Conservation (phyloP, 2,113 vertebrate genomes). For the Pyrgilauda ruficollis region DNA sequence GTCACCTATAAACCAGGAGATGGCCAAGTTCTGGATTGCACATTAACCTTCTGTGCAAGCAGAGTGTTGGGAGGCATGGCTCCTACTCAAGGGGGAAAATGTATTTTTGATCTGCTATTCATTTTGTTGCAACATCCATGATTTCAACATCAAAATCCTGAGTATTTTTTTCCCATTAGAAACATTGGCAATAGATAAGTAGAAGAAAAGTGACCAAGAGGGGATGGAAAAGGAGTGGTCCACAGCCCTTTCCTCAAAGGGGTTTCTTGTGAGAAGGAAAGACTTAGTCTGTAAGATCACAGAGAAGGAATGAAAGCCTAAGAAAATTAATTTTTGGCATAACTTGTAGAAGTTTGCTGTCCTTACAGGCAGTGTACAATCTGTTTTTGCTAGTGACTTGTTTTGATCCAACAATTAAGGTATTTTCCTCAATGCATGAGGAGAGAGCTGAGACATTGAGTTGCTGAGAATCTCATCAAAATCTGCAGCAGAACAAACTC, state of each 20-base stretch:
- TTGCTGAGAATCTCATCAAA: neutral
- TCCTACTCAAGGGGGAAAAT: neutral
- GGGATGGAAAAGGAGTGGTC: neutral
- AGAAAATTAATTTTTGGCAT: neutral
- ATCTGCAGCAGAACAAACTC: neutral
- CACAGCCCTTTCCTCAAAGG: neutral
- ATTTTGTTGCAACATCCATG: neutral
- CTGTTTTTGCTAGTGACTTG: neutral
- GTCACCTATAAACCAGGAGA: neutral
- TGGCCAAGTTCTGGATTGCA: neutral
- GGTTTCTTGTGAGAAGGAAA: neutral
- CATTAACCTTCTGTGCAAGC: neutral
- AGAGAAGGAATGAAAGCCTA: neutral
- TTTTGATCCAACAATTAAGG: neutral
- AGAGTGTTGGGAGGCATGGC: neutral
- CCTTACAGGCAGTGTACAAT: neutral
- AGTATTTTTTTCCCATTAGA: neutral
- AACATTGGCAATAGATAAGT: conserved; percentile 11
- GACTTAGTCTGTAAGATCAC: neutral
- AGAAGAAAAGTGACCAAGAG: neutral
- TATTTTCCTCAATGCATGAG: neutral
- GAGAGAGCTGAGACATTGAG: neutral
- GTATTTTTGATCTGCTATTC: neutral
- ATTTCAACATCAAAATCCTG: conserved; percentile 36
- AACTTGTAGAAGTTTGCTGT: neutral